Conservation (phyloP, 2,888 invertebrate species). For the Pristionchus maxplancki region DNA sequence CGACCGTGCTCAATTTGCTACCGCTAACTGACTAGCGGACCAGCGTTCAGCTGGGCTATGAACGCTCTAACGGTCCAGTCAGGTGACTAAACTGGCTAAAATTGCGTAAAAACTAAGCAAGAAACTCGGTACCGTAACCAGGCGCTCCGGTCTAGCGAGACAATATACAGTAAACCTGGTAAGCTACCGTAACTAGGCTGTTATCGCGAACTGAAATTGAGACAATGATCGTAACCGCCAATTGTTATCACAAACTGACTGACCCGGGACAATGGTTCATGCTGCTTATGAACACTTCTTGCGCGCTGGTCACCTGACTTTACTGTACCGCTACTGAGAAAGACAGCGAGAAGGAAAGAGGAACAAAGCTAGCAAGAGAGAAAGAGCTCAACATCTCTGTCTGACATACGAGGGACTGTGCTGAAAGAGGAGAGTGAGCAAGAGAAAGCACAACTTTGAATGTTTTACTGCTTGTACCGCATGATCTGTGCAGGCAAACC, state of each 20-base stretch:
- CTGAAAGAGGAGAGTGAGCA: too few relatives aligned
- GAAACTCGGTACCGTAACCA: background rate
- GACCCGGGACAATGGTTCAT: background rate
- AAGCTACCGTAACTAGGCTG: background rate
- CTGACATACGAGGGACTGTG: too few relatives aligned
- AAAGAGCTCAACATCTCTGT: too few relatives aligned
- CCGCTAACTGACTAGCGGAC: background rate
- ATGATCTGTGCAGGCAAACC: background rate
- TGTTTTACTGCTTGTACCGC: background rate
- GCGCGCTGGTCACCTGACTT: background rate
- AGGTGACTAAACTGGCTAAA: background rate
- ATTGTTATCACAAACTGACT: background rate
- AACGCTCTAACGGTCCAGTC: background rate
- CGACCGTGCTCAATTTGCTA: too few relatives aligned
- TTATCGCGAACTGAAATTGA: background rate
- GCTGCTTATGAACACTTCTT: slow-evolving; percentile 14
- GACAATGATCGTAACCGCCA: background rate
- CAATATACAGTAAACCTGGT: too few relatives aligned
- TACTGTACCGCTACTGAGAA: background rate
- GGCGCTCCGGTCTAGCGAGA: background rate
- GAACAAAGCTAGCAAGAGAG: background rate
- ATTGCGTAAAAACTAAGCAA: background rate
- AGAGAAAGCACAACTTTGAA: too few relatives aligned
- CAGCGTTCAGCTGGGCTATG: background rate
- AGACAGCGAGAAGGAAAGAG: background rate